Evolutionary conservation across 2,113 vertebrate genomes (phyloP), one percentile per base, ranked within the genome.

Genomic region (Epinephelus moara): DNA sequence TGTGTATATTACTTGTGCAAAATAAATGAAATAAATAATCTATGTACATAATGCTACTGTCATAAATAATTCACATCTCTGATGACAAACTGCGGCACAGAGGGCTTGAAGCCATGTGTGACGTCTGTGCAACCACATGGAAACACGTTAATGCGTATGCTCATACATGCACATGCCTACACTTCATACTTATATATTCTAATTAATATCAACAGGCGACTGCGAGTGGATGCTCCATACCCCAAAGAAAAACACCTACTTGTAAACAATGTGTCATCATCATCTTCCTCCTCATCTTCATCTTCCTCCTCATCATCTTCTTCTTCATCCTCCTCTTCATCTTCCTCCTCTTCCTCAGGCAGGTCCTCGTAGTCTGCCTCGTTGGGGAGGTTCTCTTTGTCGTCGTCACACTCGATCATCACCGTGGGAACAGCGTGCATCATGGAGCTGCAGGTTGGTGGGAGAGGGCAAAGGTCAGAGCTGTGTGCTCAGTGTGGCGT

Each of bases 371-470:
- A 97, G 89, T 96, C 96, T 0, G 93, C 86, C 87, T 97, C 97
- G 64, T 96, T 95, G 91, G 97, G 96, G 94, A 97, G 96, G 93
- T 99, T 99, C 94, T 99, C 98, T 94, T 99, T 99, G 95, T 99
- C 95, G 84, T 98, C 96, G 82, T 98, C 96, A 14, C 97, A 98
- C 91, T 98, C 97, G 70, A 97, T 96, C 96, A 97, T 97, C 94
- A 98, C 95, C 45, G 97, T 95, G 91, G 98, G 97, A 95, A 97
- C 96, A 33, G 91, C 75, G 80, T 99, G 97, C 94, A 98, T 96
- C 94, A 96, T 96, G 89, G 98, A 97, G 93, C 97, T 98, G 93
- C 80, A 17, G 69, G 64, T n/a, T 0, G 72, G 79, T 2, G 61
- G 50, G 70, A 61, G 23, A 60, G 77, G 53, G 30, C 63, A 86